Evolutionary conservation across 2,888 invertebrate species (phyloP).

Genomic region (Drosophila phalerata): DNA sequence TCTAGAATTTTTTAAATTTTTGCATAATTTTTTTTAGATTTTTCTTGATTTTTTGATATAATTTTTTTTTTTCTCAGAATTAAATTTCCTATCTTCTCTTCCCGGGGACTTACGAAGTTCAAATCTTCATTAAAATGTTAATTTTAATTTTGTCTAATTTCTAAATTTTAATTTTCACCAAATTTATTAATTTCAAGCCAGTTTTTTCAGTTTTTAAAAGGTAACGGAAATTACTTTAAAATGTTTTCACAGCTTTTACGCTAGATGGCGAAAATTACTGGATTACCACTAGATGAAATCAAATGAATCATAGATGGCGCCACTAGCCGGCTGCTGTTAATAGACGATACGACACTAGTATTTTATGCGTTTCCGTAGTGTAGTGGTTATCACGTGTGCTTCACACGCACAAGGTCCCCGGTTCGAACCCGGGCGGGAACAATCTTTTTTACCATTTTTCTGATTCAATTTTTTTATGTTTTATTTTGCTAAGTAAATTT

Average conservation of each 20-base stretch:
- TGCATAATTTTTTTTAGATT: no score
- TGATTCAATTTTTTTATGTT: background rate
- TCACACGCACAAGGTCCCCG: constrained; percentile 85
- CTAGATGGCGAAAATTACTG: constrained; percentile 17
- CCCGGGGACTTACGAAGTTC: no score
- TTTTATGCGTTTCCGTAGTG: constrained; percentile 81
- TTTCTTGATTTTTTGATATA: no score
- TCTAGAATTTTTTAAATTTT: no score
- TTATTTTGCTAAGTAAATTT: background rate
- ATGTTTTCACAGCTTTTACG: background rate
- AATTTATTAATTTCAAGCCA: no score
- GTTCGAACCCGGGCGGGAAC: constrained; percentile 85
- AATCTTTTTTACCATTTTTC: constrained; percentile 28
- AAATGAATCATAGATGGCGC: constrained; percentile 50
- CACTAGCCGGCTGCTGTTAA: rapidly evolving
- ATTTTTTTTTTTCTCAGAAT: no score
- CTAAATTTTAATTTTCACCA: no score
- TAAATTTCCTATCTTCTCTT: no score
- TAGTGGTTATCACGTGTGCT: constrained; percentile 85
- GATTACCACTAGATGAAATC: rapidly evolving
- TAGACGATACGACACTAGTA: rapidly evolving
- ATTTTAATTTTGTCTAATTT: no score
- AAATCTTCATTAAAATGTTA: no score
- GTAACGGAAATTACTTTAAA: no score
- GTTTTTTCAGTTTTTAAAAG: no score